Percentiles rank a stretch among this genome's conserved stretches.
Evolutionary conservation across 2,888 invertebrate genomes (phyloP).

Genomic region (Cheilosia variabilis): DNA sequence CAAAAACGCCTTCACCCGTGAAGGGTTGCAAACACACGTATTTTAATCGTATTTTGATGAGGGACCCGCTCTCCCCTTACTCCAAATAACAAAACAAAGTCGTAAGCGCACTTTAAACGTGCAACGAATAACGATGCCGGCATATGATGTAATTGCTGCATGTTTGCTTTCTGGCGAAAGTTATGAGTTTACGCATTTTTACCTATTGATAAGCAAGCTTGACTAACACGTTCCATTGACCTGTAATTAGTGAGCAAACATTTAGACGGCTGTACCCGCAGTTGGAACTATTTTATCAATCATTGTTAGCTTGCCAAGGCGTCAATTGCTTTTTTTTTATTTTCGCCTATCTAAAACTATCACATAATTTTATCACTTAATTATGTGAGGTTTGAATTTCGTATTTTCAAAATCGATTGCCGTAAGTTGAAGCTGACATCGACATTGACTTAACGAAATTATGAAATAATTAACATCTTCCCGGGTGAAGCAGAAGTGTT

Average conservation of each 20-base stretch:
- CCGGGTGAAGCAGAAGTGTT: no score
- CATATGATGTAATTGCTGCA: slow-evolving; percentile 40
- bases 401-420: no score
- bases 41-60: slow-evolving; percentile 34
- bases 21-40: slow-evolving; percentile 14
- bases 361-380: no score
- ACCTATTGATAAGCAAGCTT: slow-evolving; percentile 24
- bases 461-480: no score
- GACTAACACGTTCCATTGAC: slow-evolving; percentile 48
- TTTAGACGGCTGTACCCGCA: neutral
- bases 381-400: no score
- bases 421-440: no score
- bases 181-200: slow-evolving; percentile 45
- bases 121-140: slow-evolving; percentile 39
- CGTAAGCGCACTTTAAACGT: slow-evolving; percentile 30
- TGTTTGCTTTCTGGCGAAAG: slow-evolving; percentile 59
- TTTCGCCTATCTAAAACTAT: neutral
- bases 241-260: slow-evolving; percentile 22
- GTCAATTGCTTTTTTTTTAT: neutral
- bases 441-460: no score
- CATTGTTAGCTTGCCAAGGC: neutral
- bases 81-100: neutral
- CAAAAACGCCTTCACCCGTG: neutral
- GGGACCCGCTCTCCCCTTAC: neutral
- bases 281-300: neutral